Evolutionary conservation across 1,140 invertebrate species (phyloP), one percentile per base, ranked within the genome.

Genomic region (Neodiprion pinetum): DNA sequence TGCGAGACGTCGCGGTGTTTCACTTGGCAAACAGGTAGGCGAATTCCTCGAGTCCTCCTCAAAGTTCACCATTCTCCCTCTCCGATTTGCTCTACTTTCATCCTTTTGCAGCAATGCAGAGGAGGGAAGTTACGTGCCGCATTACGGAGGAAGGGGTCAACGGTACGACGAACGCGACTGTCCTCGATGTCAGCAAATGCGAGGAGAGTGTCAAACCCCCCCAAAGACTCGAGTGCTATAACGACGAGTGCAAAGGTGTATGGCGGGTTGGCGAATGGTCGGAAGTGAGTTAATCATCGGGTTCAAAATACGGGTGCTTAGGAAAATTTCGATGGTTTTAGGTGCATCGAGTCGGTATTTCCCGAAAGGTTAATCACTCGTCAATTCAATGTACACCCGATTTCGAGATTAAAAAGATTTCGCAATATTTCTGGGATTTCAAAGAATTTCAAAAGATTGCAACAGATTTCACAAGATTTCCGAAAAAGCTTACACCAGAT

Each of bases 251-350:
- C 87, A 93, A 93, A 83, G 94, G 95, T 0, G 92, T 93, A 12
- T 98, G 96, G 96, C 91, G 92, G 79, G 93, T 94, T 11, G 95
- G 95, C 7, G 92, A 95, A 76, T 97, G 96, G 96, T 96, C 95
- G 40, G 93, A 96, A 91, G 96, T 97, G 88, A 87, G 83, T 85
- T 71, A 67, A 72, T 14, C 53, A n/a, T 61, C 23, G 47, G 28
- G 70, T 74, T 61, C 5, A 17, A 61, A 40, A 40, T 40, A 14
- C 8, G 53, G 53, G 11, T 61, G 9, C n/a, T 17, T 14, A 17
- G 9, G 3, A 9, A 61, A 7, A 3, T 61, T 1, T n/a, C 53
- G 53, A 61, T 14, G 28, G 2, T 40, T 40, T 0, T 40, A 1
- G 28, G 28, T 40, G 17, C 28, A 40, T 40, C 5, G 28, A 40